These are phyloP conservation scores for Malurus leucopterus DNA, from an alignment of 2,797 vertebrate genomes.

Conservation along the genomic window DNA sequence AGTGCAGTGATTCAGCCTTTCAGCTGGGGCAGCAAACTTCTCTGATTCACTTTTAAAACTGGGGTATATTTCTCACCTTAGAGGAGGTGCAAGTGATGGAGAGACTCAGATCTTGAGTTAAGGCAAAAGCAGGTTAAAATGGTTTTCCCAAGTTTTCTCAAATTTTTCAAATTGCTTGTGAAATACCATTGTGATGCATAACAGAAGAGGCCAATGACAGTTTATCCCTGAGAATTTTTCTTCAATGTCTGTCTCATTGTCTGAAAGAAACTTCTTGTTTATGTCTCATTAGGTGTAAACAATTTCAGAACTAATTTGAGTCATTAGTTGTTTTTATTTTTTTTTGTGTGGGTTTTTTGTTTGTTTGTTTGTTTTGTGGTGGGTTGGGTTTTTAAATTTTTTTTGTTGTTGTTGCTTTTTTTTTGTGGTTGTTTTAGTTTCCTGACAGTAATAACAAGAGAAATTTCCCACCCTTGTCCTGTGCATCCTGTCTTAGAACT, in stretches of 20 bases:
- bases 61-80: neutral
- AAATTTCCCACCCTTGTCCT: slow-evolving; percentile 5
- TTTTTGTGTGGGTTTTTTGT: too few relatives aligned
- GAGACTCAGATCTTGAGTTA: neutral
- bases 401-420: neutral
- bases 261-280: neutral
- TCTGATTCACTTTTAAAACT: neutral
- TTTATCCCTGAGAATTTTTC: neutral
- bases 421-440: neutral
- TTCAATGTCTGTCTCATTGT: neutral
- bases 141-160: neutral
- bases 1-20: neutral
- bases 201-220: neutral
- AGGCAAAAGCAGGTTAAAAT: neutral
- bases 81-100: neutral
- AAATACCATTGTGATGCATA: neutral
- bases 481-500: neutral
- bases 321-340: neutral
- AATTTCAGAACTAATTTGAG: neutral
- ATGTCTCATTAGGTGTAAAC: neutral
- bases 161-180: neutral
- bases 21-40: neutral
- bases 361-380: too few relatives aligned
- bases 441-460: neutral
- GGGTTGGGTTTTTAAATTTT: too few relatives aligned